These are phyloP conservation scores for Spea bombifrons DNA, from an alignment of 2,113 vertebrate genomes.

Conservation along the genomic window DNA sequence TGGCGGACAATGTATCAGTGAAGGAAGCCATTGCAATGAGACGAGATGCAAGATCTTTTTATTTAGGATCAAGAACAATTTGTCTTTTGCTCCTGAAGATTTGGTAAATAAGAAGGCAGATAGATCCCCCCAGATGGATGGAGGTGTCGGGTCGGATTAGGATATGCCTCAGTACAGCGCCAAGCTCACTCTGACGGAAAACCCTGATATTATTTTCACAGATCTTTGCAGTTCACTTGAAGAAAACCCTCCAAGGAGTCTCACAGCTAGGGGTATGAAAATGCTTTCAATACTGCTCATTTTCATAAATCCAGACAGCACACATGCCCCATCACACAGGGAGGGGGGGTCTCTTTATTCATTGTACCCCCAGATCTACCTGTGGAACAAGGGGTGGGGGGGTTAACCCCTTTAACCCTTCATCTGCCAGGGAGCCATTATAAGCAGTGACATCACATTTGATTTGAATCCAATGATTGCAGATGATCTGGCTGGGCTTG, in stretches of 20 bases:
- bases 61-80: conserved; percentile 90
- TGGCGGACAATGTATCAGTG: too few relatives aligned
- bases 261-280: conserved; percentile 76
- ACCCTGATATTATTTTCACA: conserved; percentile 96
- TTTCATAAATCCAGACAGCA: conserved; percentile 66
- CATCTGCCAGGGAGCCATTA: not conserved
- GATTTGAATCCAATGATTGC: too few relatives aligned
- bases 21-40: conserved; percentile 24
- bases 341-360: not conserved
- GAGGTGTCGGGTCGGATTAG: conserved; percentile 98
- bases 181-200: conserved; percentile 97
- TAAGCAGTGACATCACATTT: not conserved
- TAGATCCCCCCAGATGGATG: conserved; percentile 97
- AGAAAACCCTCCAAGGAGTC: conserved; percentile 67
- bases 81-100: conserved; percentile 80
- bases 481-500: too few relatives aligned
- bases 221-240: conserved; percentile 74
- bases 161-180: conserved; percentile 89
- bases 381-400: too few relatives aligned
- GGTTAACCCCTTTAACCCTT: not conserved
- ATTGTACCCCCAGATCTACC: not conserved
- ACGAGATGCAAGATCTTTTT: conserved; percentile 60
- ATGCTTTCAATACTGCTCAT: conserved; percentile 80
- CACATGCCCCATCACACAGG: conserved; percentile 6
- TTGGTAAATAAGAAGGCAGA: conserved; percentile 96